phyloP scores from a whole-genome alignment of 2,888 invertebrate genomes.

The Resseliella maxima region DNA sequence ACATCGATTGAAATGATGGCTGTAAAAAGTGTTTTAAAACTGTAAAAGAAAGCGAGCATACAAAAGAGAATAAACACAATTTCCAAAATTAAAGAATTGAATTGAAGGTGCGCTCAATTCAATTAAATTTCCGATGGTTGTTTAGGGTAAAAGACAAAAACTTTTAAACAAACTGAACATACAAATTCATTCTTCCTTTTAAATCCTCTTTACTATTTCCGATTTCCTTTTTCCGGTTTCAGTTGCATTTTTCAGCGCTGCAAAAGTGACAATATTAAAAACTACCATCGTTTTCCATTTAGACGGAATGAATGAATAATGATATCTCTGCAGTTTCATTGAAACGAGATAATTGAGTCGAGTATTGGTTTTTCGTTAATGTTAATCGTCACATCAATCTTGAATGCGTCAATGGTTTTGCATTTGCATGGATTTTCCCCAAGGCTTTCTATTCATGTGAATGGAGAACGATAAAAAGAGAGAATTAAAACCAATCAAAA shows the following conservation, averaged over 20 bases:
- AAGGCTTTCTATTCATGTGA: neutral
- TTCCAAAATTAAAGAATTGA: neutral
- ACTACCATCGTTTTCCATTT: neutral
- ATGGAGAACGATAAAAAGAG: neutral
- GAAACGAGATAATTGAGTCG: conserved; percentile 48
- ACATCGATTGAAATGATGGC: too few species aligned
- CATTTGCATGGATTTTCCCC: neutral
- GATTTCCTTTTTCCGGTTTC: neutral
- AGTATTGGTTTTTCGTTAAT: neutral
- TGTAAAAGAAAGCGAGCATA: too few species aligned
- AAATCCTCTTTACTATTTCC: neutral
- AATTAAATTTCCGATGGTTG: neutral
- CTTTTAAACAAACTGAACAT: neutral
- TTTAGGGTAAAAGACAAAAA: too few species aligned
- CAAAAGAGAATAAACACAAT: neutral
- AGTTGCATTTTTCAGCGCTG: neutral
- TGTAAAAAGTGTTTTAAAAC: too few species aligned
- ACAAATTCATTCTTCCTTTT: neutral
- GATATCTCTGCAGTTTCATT: conserved; percentile 4
- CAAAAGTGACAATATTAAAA: neutral
- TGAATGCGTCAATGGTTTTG: neutral
- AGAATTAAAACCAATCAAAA: conserved; percentile 38
- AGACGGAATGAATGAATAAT: conserved; percentile 29
- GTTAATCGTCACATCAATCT: conserved; percentile 14
- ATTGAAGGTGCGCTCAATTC: neutral